A percentile compares a stretch with the other conserved stretches of the same genome.
Conservation (phyloP, 2,113 vertebrate genomes). For the Grammomys dolichurus region DNA sequence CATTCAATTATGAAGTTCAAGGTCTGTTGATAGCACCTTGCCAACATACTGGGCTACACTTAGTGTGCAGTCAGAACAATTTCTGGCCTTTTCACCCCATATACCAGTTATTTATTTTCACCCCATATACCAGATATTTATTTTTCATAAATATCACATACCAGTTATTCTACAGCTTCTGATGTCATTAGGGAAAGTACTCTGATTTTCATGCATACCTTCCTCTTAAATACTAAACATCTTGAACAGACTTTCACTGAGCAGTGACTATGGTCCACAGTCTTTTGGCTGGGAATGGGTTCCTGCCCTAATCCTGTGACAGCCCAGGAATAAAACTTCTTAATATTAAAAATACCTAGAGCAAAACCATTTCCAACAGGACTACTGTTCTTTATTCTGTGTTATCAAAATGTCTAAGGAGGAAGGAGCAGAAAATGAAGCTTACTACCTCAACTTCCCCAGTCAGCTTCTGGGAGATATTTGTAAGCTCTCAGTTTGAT, state of each 20-base stretch:
- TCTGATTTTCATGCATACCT: neutral
- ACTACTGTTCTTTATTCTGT: neutral
- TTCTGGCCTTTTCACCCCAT: neutral
- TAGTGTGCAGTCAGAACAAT: neutral
- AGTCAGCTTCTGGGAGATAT: neutral
- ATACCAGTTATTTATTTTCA: too few species aligned
- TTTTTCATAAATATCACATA: too few species aligned
- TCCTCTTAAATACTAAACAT: neutral
- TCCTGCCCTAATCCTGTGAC: neutral
- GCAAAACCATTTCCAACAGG: neutral
- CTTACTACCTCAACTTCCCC: neutral
- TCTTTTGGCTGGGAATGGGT: neutral
- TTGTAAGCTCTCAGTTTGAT: neutral
- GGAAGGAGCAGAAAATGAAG: neutral
- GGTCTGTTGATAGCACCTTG: neutral
- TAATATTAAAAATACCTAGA: neutral
- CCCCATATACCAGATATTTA: too few species aligned
- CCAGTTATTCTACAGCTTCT: neutral
- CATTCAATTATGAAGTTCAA: neutral
- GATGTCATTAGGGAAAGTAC: neutral
- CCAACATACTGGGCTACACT: too few species aligned
- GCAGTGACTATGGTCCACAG: neutral
- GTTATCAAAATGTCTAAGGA: neutral
- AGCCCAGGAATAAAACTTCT: neutral
- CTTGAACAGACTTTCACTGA: neutral